Evolutionary conservation across 2,888 invertebrate genomes (phyloP).

Genomic region (Trichogramma dendrolimi): DNA sequence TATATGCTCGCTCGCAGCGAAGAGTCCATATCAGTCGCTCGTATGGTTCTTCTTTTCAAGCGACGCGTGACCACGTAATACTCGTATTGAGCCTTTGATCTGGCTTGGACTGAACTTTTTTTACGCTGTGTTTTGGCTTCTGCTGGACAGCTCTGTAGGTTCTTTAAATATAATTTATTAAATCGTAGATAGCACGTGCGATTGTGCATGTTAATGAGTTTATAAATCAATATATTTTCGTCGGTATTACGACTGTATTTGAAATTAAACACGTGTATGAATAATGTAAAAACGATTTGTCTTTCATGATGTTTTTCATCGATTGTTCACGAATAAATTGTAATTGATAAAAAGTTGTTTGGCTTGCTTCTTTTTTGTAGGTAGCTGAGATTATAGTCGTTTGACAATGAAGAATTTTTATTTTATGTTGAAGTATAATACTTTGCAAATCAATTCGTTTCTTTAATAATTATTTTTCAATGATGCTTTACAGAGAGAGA

Average conservation of each 20-base stretch:
- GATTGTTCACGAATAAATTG: too few relatives aligned
- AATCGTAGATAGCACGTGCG: too few relatives aligned
- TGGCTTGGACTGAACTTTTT: slow-evolving; percentile 6
- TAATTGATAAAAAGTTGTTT: too few relatives aligned
- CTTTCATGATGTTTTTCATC: not conserved
- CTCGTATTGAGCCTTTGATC: slow-evolving; percentile 26
- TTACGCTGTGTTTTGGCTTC: slow-evolving; percentile 1
- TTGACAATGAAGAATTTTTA: not conserved
- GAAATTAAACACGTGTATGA: not conserved
- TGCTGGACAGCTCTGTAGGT: not conserved
- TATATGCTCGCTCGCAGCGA: too few relatives aligned
- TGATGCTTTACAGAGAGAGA: not conserved
- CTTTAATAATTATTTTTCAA: slow-evolving; percentile 1
- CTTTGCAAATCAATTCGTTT: slow-evolving; percentile 10
- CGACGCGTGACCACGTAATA: slow-evolving; percentile 6
- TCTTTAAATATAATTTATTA: too few relatives aligned
- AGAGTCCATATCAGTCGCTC: too few relatives aligned
- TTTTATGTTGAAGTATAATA: slow-evolving; percentile 1
- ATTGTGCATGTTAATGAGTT: not conserved
- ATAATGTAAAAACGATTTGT: not conserved
- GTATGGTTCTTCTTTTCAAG: not conserved
- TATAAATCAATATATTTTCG: slow-evolving; percentile 19
- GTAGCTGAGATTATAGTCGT: too few relatives aligned
- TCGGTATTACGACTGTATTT: not conserved
- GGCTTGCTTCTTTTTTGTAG: too few relatives aligned